These are phyloP conservation scores for Strigamia transsilvanica DNA, from an alignment of 2,888 invertebrate species.

Conservation along the genomic window DNA sequence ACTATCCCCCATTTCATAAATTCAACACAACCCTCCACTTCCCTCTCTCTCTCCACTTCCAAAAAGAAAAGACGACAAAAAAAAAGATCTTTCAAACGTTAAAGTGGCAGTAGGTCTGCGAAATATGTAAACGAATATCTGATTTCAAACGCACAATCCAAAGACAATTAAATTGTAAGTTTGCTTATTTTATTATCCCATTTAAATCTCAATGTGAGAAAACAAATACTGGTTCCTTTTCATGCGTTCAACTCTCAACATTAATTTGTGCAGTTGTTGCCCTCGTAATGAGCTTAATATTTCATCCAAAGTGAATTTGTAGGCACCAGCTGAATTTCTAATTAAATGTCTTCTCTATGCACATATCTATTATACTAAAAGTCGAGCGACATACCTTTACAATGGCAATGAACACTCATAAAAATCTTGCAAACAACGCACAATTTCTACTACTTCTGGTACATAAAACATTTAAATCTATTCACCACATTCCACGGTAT, in stretches of 20 bases:
- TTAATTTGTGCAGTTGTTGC: constrained; percentile 21
- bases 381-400: constrained; percentile 17
- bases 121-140: not conserved
- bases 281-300: constrained; percentile 17
- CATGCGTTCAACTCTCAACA: constrained; percentile 21
- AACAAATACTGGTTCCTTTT: constrained; percentile 24
- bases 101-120: not conserved
- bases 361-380: constrained; percentile 30
- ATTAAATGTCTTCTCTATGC: constrained; percentile 30
- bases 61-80: not conserved
- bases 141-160: not conserved
- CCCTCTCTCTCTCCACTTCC: not conserved
- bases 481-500: not conserved
- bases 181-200: not conserved
- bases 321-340: constrained; percentile 26
- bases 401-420: constrained; percentile 21
- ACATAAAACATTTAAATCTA: constrained; percentile 6
- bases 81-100: not conserved
- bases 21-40: not conserved
- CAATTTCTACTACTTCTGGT: constrained; percentile 11
- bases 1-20: constrained; percentile 11
- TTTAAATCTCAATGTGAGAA: not conserved
- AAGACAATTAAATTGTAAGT: constrained; percentile 15
- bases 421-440: constrained; percentile 7
- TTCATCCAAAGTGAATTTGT: constrained; percentile 30